Conservation (phyloP, 1,140 invertebrate genomes). For the Lerema accius region DNA sequence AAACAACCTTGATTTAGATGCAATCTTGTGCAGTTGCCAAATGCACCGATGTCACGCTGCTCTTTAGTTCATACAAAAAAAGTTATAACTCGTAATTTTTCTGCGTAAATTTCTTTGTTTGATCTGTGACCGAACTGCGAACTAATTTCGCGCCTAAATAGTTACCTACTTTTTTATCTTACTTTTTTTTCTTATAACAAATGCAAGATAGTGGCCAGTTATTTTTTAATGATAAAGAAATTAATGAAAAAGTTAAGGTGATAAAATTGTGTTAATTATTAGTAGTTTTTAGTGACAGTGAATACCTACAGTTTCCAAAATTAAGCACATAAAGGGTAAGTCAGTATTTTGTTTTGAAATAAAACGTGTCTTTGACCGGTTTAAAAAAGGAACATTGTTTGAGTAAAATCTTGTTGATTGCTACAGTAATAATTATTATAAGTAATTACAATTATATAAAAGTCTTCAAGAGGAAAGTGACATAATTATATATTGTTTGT, state of each 20-base stretch:
- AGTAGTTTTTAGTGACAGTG: conserved; percentile 11
- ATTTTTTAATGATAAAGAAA: conserved; percentile 18
- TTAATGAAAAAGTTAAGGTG: not conserved
- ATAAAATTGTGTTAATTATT: not conserved
- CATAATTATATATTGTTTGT: no score
- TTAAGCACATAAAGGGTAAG: conserved; percentile 69
- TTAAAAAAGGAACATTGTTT: no score
- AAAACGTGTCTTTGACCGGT: no score
- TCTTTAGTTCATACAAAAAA: conserved; percentile 4
- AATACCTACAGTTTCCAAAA: conserved; percentile 48
- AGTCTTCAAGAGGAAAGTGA: no score
- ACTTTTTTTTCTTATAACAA: conserved; percentile 10
- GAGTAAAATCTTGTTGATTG: no score
- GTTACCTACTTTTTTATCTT: not conserved
- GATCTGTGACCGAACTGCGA: not conserved
- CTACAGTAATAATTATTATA: no score
- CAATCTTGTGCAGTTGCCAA: conserved; percentile 35
- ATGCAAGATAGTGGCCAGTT: not conserved
- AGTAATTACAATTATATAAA: no score
- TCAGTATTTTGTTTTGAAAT: no score
- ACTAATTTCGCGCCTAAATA: not conserved
- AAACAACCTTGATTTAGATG: conserved; percentile 40
- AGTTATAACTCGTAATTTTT: conserved; percentile 12
- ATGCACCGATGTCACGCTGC: conserved; percentile 27
- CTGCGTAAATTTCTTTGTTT: conserved; percentile 8